Evolutionary conservation across 2,113 vertebrate genomes (phyloP), one percentile per base, ranked within the genome.

Genomic region (Nibea albiflora): DNA sequence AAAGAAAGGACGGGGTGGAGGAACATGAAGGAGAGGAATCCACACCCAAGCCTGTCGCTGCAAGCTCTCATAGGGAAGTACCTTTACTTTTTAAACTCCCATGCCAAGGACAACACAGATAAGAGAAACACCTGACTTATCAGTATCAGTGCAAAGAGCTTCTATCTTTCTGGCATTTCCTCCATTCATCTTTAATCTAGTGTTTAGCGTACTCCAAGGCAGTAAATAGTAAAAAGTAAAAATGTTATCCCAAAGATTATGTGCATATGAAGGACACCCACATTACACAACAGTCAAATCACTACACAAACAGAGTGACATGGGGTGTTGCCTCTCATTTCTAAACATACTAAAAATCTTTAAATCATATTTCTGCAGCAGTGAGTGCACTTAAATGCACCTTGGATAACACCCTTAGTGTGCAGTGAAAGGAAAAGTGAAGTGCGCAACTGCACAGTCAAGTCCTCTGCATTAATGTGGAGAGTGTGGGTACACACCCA

Each of bases 401-500:
- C 14, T 65, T 39, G 35, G 26, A 66, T 68, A 26, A 71, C 72
- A 76, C 46, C 7, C 31, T 77, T 57, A 74, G 74, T 49, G 44
- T 49, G 39, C 35, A 75, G 66, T 81, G 84, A 78, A 87, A 85
- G 60, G n/a, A 74, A 86, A 85, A 90, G 54, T 64, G 49, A 90
- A 92, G 85, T 90, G 91, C 89, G 90, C 84, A 90, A 88, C 85
- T 88, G 79, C 64, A 39, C 35, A 85, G 52, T 85, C 64, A 70
- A 73, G 50, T 42, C 62, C 22, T 54, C 71, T 56, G 82, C 86
- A 73, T 91, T 93, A 78, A 89, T 85, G 77, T 88, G 89, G 67
- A 53, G 63, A 58, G 68, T 76, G 75, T 60, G 80, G 66, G 92
- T 83, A 94, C 95, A 93, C 94, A 94, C 94, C 93, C 93, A 94